Evolutionary conservation across 1,140 invertebrate genomes (phyloP).

Genomic region (Meloidogyne floridensis): DNA sequence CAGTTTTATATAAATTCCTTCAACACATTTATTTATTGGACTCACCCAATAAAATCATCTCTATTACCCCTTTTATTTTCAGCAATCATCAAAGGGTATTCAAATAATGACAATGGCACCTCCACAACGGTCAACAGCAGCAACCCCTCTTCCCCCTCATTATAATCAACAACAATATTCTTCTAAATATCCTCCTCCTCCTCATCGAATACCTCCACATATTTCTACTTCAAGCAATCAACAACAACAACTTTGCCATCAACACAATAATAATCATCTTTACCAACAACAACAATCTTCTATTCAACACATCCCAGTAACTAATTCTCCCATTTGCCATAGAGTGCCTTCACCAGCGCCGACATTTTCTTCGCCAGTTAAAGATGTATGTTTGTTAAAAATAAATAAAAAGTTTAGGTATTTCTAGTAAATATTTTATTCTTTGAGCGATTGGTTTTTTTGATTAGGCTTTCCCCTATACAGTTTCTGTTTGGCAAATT

Average conservation of each 20-base stretch:
- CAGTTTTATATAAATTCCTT: background rate
- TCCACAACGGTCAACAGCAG: background rate
- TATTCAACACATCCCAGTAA: background rate
- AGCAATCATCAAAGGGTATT: conserved; percentile 5
- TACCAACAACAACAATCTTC: background rate
- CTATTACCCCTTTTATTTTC: conserved; percentile 9
- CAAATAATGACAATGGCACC: conserved; percentile 7
- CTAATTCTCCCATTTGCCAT: conserved; percentile 2
- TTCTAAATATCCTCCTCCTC: background rate
- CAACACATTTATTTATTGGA: background rate
- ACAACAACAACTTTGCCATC: conserved; percentile 11
- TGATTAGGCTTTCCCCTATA: too few species aligned
- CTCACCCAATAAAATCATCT: background rate
- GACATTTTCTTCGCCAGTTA: conserved; percentile 29
- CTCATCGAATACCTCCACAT: conserved; percentile 9
- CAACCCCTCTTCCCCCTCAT: background rate
- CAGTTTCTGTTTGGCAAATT: too few species aligned
- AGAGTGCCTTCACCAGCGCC: conserved; percentile 45
- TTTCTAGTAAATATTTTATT: too few species aligned
- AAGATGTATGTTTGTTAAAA: conserved; percentile 22
- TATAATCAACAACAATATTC: conserved; percentile 10
- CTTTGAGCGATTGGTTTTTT: too few species aligned
- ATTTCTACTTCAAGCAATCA: conserved; percentile 16
- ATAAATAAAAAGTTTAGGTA: background rate
- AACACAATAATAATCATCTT: background rate